phyloP scores from a whole-genome alignment of 2,113 vertebrate genomes.

The Deroptyus accipitrinus region DNA sequence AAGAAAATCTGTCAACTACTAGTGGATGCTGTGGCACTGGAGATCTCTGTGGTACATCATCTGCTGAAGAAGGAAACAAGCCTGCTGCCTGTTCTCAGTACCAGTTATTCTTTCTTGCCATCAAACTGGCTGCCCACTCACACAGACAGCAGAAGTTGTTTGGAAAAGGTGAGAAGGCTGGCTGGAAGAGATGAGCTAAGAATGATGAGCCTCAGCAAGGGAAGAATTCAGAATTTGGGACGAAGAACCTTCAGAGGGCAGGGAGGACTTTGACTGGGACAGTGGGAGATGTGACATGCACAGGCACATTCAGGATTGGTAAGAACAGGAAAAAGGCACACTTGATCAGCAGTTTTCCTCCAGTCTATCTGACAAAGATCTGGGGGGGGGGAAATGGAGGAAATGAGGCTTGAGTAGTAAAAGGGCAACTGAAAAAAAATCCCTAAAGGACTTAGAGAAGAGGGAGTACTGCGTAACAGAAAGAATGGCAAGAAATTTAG shows the following conservation, averaged over 20 bases:
- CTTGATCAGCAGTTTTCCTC: not conserved
- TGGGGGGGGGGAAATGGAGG: not conserved
- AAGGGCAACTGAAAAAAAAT: not conserved
- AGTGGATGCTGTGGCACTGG: not conserved
- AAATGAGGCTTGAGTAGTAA: not conserved
- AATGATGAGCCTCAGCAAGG: not conserved
- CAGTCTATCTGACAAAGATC: not conserved
- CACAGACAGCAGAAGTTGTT: not conserved
- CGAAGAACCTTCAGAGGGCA: not conserved
- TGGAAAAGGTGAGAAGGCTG: not conserved
- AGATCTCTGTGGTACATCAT: not conserved
- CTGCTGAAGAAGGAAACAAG: not conserved
- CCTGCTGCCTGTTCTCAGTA: not conserved
- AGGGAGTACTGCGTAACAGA: not conserved
- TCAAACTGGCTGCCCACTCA: not conserved
- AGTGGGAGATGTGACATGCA: not conserved
- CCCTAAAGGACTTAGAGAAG: not conserved
- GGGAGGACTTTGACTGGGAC: not conserved
- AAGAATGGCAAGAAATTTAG: not conserved
- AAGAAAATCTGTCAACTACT: not conserved
- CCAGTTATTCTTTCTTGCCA: not conserved
- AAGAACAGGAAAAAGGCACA: not conserved
- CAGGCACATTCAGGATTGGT: not conserved
- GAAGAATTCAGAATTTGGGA: not conserved
- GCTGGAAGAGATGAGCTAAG: not conserved